phyloP scores from a whole-genome alignment of 2,797 vertebrate genomes.

The Rhynchonycteris naso region DNA sequence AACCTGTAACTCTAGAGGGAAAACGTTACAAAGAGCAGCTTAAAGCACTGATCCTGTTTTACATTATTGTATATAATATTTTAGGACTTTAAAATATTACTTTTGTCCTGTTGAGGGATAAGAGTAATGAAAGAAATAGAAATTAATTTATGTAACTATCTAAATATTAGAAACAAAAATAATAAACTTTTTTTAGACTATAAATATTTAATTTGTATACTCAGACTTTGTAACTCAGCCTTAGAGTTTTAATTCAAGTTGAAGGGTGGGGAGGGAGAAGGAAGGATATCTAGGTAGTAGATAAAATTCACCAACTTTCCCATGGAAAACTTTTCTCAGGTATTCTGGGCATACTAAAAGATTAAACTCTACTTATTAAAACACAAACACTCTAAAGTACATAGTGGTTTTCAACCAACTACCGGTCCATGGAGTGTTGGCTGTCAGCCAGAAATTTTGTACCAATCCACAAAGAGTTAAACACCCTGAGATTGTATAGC shows the following conservation, averaged over 20 bases:
- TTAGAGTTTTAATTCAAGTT: constrained; percentile 47
- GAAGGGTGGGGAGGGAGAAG: not conserved
- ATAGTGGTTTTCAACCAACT: too few species aligned
- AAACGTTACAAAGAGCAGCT: constrained; percentile 49
- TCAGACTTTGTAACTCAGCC: constrained; percentile 44
- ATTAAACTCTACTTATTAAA: not conserved
- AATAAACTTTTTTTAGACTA: not conserved
- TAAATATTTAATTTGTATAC: constrained; percentile 61
- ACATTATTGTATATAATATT: not conserved
- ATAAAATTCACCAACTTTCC: constrained; percentile 40
- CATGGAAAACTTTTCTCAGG: not conserved
- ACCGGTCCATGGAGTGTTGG: too few species aligned
- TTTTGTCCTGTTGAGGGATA: not conserved
- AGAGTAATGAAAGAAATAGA: constrained; percentile 59
- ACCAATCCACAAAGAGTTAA: too few species aligned
- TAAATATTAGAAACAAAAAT: constrained; percentile 59
- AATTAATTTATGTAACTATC: constrained; percentile 66
- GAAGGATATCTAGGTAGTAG: not conserved
- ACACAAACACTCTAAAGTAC: not conserved
- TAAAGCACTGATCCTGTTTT: not conserved
- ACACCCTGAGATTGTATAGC: too few species aligned
- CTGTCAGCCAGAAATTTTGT: too few species aligned
- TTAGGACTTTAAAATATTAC: not conserved
- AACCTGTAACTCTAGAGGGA: constrained; percentile 41
- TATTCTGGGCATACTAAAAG: not conserved